Base-by-base conservation (phyloP, 2,113 vertebrate species). In the Aldabrachelys gigantea region DNA sequence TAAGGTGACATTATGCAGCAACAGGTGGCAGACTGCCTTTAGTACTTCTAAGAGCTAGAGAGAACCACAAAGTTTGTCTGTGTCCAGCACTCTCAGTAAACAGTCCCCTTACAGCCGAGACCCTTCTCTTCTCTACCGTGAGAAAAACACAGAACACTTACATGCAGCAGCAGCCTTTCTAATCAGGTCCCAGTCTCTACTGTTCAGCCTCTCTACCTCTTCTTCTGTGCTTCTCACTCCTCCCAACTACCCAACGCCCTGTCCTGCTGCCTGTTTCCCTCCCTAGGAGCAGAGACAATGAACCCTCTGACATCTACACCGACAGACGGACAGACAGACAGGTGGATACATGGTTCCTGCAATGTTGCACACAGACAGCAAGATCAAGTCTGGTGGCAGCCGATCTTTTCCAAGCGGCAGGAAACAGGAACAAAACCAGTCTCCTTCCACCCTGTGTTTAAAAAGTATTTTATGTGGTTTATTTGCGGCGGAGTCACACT, bases 321-420 rank as follows among this genome's bases (percentile, higher is more conserved):
- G 56, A 53, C 85, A 89, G 89, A 88, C 31, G 87, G 80, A 88
- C 89, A 44, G 86, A 56, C 90, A 96, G 94, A 53, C 90, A 97
- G 94, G 87, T 94, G 93, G 94, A 56, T 0, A 4, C 91, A 38
- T 0, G 57, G 38, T 69, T 35, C 2, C 0, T 62, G 89, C 65
- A 1, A 47, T 52, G 5, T 8, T 44, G 47, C 52, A 27, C 41
- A 16, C 29, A 79, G 44, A 16, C 38, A 19, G 6, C 0, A 6
- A 65, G 22, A 1, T 7, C 75, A 6, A 10, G 10, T n/a, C 57
- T 31, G 22, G 52, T 16, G 27, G 59, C 86, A 89, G 50, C 5
- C 5, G 2, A 80, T 47, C 83, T 35, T 56, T 12, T 14, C 22
- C 0, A 10, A 79, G 41, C 1, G 47, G 80, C 1, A 25, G 57